phyloP scores from a whole-genome alignment of 2,797 vertebrate species.

The Heteromormyrus szaboi region DNA sequence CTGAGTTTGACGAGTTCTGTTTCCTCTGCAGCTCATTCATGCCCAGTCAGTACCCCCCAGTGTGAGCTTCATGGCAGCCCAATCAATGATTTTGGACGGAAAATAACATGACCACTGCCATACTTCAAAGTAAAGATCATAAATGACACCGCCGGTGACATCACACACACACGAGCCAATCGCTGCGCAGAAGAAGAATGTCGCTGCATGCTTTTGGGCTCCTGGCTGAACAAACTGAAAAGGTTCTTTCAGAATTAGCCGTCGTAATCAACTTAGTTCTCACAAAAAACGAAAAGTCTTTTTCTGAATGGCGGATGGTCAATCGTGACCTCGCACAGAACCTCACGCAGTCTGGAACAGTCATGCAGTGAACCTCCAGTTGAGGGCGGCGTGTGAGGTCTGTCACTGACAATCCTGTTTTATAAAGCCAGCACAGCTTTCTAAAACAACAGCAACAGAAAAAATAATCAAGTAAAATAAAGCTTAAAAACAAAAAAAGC shows the following conservation, averaged over 20 bases:
- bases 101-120: constrained; percentile 19
- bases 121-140: constrained; percentile 13
- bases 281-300: neutral
- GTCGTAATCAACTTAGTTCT: constrained; percentile 17
- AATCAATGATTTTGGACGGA: constrained; percentile 15
- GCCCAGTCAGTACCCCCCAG: constrained; percentile 13
- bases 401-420: neutral
- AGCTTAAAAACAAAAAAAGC: neutral
- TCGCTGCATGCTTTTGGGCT: constrained; percentile 1
- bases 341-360: neutral
- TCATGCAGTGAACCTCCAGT: neutral
- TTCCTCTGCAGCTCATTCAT: constrained; percentile 19
- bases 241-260: constrained; percentile 12
- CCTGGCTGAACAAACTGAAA: constrained; percentile 11
- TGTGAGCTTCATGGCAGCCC: constrained; percentile 5
- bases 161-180: constrained; percentile 7
- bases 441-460: neutral
- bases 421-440: neutral
- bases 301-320: neutral
- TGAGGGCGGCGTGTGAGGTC: neutral
- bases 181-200: neutral
- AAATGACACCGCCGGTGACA: constrained; percentile 18
- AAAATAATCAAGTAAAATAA: neutral
- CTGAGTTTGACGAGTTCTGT: constrained; percentile 15
- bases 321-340: neutral